Evolutionary conservation across 2,888 invertebrate genomes (phyloP), one percentile per base, ranked within the genome.

Genomic region (Drosophila demipolita): DNA sequence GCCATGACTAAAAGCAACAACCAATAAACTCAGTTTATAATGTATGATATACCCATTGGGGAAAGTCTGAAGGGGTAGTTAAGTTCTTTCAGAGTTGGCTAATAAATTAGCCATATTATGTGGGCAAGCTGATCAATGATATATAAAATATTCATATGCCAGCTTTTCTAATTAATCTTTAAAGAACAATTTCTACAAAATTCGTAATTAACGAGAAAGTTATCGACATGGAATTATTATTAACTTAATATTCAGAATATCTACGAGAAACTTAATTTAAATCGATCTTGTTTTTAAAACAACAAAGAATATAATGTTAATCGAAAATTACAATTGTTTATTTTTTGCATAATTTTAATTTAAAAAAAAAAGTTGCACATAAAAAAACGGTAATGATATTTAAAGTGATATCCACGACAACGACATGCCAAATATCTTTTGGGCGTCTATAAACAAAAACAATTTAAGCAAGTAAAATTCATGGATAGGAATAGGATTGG

Each of bases 11-110:
- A 53, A 59, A 69, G 63, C 55, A n/a, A 26, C 55, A 29, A 8
- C 61, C 70, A 68, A 73, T 69, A 61, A 81, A 63, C 55, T 38
- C 66, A 63, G 73, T 75, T 73, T 75, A 65, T 68, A 74, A 63
- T 67, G 63, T 45, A 52, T 65, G 54, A 12, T 6, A 52, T 32
- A 32, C n/a, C 11, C n/a, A 12, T 32, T 32, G n/a, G 23, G 1
- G 23, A 23, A 23, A 23, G 23, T 1, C 42, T 45, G 12, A 12
- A 45, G 20, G 42, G 8, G 38, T 38, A 17, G 8, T 17, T 38
- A 38, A 38, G 17, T 38, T 38, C n/a, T 40, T 17, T 40, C 38
- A 40, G n/a, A 40, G n/a, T 40, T 38, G 8, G 38, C 8, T 8
- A 17, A 17, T 17, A 38, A 38, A 38, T 17, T 38, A 38, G 8